Conservation (phyloP, 2,888 invertebrate species). For the Scaptomyza flava region DNA sequence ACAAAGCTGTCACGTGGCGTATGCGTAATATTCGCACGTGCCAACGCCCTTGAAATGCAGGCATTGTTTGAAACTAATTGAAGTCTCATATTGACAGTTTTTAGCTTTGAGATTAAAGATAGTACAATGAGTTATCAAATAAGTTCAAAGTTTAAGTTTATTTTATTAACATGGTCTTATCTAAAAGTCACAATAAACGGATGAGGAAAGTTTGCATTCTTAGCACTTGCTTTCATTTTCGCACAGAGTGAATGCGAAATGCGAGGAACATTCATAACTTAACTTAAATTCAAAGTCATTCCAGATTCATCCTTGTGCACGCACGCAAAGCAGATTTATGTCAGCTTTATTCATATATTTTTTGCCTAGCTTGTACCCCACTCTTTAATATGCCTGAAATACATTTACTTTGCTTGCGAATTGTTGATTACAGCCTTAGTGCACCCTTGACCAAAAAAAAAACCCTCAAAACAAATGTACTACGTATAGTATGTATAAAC, state of each 20-base stretch:
- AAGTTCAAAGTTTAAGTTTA: background rate
- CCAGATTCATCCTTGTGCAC: conserved; percentile 51
- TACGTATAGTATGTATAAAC: background rate
- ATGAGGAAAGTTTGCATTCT: conserved; percentile 6
- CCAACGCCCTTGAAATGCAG: conserved; percentile 21
- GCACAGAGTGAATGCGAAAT: conserved; percentile 55
- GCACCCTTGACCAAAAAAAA: background rate
- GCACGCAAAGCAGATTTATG: conserved; percentile 64
- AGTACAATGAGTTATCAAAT: no score
- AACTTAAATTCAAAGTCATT: conserved; percentile 36
- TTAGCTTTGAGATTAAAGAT: no score
- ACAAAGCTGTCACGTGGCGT: conserved; percentile 19
- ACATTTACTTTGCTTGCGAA: conserved; percentile 4
- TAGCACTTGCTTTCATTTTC: conserved; percentile 9
- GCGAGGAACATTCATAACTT: conserved; percentile 44
- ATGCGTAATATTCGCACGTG: conserved; percentile 43
- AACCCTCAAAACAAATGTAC: background rate
- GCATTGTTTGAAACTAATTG: conserved; percentile 34
- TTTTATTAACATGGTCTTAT: background rate
- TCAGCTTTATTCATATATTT: conserved; percentile 18
- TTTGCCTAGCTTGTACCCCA: conserved; percentile 6
- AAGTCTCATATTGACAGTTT: background rate
- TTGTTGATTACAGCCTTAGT: conserved; percentile 18
- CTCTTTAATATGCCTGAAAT: conserved; percentile 25
- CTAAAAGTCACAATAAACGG: background rate